Evolutionary conservation across 1,140 invertebrate species (phyloP).

Genomic region (Aradophagus sp.): DNA sequence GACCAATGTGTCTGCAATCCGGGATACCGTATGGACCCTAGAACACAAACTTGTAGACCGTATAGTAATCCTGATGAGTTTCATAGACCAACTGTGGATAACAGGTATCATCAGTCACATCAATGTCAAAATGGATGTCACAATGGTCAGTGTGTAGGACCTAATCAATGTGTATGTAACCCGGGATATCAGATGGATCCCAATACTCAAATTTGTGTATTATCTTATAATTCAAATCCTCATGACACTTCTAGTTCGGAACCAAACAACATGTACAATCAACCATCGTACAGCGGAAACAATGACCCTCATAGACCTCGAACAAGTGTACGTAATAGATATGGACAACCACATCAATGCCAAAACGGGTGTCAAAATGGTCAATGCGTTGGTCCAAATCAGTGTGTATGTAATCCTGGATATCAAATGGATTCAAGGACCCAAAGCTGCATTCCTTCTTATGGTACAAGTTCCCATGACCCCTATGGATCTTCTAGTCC

Average conservation of each 20-base stretch:
- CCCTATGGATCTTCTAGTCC: neutral
- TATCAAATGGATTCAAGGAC: slow-evolving; percentile 36
- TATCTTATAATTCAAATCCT: too few relatives aligned
- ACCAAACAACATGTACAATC: slow-evolving; percentile 14
- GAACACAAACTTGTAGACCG: slow-evolving; percentile 9
- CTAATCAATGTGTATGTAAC: slow-evolving; percentile 59
- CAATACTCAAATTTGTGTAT: slow-evolving; percentile 27
- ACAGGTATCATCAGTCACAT: slow-evolving; percentile 4
- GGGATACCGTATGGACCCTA: slow-evolving; percentile 43
- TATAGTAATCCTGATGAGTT: slow-evolving; percentile 16
- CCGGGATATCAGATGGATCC: slow-evolving; percentile 45
- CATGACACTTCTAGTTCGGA: neutral
- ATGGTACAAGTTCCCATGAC: neutral
- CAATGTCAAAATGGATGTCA: slow-evolving; percentile 63
- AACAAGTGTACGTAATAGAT: too few relatives aligned
- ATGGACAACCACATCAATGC: slow-evolving; percentile 60
- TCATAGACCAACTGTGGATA: too few relatives aligned
- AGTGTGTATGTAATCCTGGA: slow-evolving; percentile 62
- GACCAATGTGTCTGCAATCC: slow-evolving; percentile 60
- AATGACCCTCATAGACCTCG: too few relatives aligned
- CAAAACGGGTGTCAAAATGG: slow-evolving; percentile 57
- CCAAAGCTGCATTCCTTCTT: slow-evolving; percentile 24
- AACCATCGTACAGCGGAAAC: too few relatives aligned
- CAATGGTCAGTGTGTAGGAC: slow-evolving; percentile 60
- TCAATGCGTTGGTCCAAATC: slow-evolving; percentile 57